Evolutionary conservation across 2,888 invertebrate genomes (phyloP).

Genomic region (Cantharis flavilabris): DNA sequence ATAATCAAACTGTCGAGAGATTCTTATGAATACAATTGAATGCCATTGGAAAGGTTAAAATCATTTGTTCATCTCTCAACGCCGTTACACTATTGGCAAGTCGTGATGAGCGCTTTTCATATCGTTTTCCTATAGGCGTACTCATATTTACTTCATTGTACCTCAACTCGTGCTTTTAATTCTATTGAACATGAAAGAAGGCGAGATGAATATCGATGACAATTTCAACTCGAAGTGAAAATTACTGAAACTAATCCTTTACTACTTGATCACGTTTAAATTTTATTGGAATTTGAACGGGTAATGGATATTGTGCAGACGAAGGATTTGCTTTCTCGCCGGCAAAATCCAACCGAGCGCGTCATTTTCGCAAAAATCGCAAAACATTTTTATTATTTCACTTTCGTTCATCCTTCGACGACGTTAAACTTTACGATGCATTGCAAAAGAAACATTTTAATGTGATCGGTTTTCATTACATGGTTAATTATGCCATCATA

Average conservation of each 20-base stretch:
- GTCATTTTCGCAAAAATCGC: no score
- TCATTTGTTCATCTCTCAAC: conserved; percentile 38
- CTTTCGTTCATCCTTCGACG: background rate
- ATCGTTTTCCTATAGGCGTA: conserved; percentile 23
- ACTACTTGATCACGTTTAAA: background rate
- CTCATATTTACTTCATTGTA: conserved; percentile 7
- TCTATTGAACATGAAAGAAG: background rate
- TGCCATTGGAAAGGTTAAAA: conserved; percentile 38
- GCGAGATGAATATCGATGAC: conserved; percentile 1
- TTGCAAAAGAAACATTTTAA: background rate
- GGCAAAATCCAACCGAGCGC: no score
- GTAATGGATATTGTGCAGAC: background rate
- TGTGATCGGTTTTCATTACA: background rate
- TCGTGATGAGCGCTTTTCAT: conserved; percentile 31
- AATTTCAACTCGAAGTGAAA: conserved; percentile 2
- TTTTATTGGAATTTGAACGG: background rate
- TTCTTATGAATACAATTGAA: conserved; percentile 40
- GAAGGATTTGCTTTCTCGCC: background rate
- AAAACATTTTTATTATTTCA: background rate
- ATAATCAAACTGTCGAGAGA: conserved; percentile 40
- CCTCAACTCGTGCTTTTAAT: conserved; percentile 12
- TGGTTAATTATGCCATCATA: background rate
- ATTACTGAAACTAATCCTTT: background rate
- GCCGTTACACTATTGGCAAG: conserved; percentile 34
- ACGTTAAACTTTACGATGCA: background rate